Base-by-base conservation (phyloP, 2,797 vertebrate genomes). In the Cossypha caffra region DNA sequence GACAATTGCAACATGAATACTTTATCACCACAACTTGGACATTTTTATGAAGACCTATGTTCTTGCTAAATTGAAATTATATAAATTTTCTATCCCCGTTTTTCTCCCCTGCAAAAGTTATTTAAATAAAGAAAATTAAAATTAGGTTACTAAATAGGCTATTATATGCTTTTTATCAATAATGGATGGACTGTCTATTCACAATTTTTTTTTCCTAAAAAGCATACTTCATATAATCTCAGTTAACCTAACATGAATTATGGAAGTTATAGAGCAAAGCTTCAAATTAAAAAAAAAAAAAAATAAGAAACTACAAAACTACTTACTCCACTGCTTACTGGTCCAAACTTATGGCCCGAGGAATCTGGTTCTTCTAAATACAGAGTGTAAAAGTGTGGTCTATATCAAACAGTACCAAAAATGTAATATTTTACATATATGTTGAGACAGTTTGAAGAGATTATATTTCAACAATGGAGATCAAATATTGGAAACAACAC, bases 321-420 rank as follows among this genome's bases (percentile, higher is more conserved):
- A 98, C 99, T 99, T 96, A 99, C 99, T 97, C 98, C 98, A 7
- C 98, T 99, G 83, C 99, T 99, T 95, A 99, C 97, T 11, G 99
- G 99, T 95, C 99, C 99, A 33, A 97, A 98, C 9, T 4, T 97
- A 97, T 99, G 99, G 93, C 99, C 99, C 54, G 99, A 99, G 86
- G 98, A 98, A 97, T 99, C 99, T 31, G 99, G 99, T 96, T 99
- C 99, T 98, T 99, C 99, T 98, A 99, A 98, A 98, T 99, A 99
- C 91, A 99, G 95, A 58, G 99, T 99, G 98, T 98, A 99, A 98
- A 99, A 99, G 97, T 99, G 99, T 95, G 99, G 99, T 97, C 99
- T 99, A 98, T 97, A 98, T 98, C 98, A 98, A 98, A 98, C 98
- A 97, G 98, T 97, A 98, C 95, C 98, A 98, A 98, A 96, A 98